Base-by-base conservation (phyloP, 2,888 invertebrate species). In the Euplexia lucipara region DNA sequence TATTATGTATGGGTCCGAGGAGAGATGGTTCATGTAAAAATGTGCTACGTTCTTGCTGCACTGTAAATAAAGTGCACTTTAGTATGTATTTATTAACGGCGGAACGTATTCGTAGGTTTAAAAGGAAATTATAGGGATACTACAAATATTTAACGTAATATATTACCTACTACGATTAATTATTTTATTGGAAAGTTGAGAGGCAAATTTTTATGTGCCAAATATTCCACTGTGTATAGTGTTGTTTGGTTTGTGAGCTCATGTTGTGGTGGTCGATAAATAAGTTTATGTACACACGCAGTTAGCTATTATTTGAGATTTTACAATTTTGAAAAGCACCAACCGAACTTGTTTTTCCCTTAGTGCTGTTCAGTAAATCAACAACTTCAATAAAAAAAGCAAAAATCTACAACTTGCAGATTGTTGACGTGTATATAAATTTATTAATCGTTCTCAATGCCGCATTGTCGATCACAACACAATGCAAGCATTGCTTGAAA, bases 51-150 rank as follows among this genome's bases (percentile, higher is more conserved):
- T 78, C 82, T 83, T 85, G 85, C 79, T 20, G 87, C 94, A 94
- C 93, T 94, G 94, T 93, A 93, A 44, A 94, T 90, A 88, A 70
- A 63, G 78, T 83, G 91, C 91, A 91, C 90, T 72, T 64, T 62
- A 59, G 78, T 70, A 83, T 91, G 88, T 92, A 92, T 90, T 91
- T 92, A 91, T 90, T 88, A 72, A 74, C 69, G 73, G 84, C 83
- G 83, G 85, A 78, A 78, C 75, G 67, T 70, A 60, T 73, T 67
- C 59, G 78, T 80, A 76, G 81, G 79, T 82, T 70, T 81, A 74
- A 73, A 78, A 79, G 75, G 75, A 83, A 81, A 80, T 79, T 86
- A 86, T 86, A 88, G 90, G 92, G 92, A 91, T 91, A 91, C 84
- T 86, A 86, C 83, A 85, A 84, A 85, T 85, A 76, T 86, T 85